phyloP scores from a whole-genome alignment of 53 echinoderm and acorn worm species.

The Zoroaster sp. region DNA sequence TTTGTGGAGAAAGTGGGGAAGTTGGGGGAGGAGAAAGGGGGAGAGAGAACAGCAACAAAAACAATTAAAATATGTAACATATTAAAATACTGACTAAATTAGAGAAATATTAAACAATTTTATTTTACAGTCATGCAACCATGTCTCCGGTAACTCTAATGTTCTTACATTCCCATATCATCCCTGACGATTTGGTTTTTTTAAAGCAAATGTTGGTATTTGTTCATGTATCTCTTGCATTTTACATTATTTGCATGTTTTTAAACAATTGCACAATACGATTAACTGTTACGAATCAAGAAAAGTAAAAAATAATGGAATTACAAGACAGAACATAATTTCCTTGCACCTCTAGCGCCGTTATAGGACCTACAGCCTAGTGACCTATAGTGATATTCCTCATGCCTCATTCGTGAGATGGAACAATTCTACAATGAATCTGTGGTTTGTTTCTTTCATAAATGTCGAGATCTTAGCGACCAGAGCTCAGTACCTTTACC shows the following conservation, averaged over 20 bases:
- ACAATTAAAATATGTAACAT: not conserved
- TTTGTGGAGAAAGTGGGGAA: too few species aligned
- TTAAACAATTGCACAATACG: too few species aligned
- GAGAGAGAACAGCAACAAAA: not conserved
- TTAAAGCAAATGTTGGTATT: too few species aligned
- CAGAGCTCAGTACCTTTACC: too few species aligned
- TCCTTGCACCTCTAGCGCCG: slow-evolving; percentile 9
- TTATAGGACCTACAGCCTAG: slow-evolving; percentile 8
- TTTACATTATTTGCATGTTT: too few species aligned
- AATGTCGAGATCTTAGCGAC: not conserved
- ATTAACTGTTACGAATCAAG: too few species aligned
- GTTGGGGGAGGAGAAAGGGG: not conserved
- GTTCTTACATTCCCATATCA: too few species aligned
- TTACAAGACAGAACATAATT: slow-evolving; percentile 22
- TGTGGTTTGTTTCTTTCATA: too few species aligned
- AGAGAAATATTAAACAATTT: not conserved
- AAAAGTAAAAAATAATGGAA: not conserved
- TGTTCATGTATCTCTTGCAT: too few species aligned
- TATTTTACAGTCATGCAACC: not conserved
- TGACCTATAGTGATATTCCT: not conserved
- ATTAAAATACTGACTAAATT: not conserved
- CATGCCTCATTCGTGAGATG: not conserved
- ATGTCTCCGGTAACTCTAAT: too few species aligned
- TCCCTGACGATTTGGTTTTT: too few species aligned
- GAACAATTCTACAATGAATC: too few species aligned